Conservation (phyloP, 2,888 invertebrate genomes). For the Drosophila austrosaltans region DNA sequence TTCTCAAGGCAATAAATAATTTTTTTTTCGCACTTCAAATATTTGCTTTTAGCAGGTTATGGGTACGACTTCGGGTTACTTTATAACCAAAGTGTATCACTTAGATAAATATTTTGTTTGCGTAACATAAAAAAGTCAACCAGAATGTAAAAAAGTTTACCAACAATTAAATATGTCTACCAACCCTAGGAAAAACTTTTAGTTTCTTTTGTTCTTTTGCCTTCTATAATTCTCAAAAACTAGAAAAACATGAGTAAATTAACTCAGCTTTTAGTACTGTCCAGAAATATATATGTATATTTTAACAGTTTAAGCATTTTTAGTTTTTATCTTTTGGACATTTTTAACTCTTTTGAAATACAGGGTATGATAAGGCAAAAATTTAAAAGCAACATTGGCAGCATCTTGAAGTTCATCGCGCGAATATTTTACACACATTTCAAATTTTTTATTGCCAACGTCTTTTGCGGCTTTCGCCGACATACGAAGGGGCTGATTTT, state of each 20-base stretch:
- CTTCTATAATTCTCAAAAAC: no score
- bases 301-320: no score
- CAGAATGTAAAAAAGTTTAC: no score
- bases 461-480: slow-evolving; percentile 67
- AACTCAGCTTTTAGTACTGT: no score
- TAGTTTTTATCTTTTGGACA: no score
- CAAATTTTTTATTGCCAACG: slow-evolving; percentile 66
- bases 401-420: slow-evolving; percentile 34
- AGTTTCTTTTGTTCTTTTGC: no score
- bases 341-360: neutral
- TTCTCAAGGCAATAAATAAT: neutral
- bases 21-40: neutral
- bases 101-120: no score
- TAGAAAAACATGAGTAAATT: no score
- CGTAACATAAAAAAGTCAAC: no score
- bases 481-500: slow-evolving; percentile 61
- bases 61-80: neutral
- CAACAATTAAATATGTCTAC: no score
- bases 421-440: slow-evolving; percentile 58
- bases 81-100: neutral
- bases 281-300: no score
- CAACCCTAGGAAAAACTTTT: no score
- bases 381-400: neutral
- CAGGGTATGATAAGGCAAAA: neutral
- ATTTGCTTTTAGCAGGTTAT: neutral